These are phyloP conservation scores for Volucella inflata DNA, from an alignment of 2,888 invertebrate species.

Conservation along the genomic window DNA sequence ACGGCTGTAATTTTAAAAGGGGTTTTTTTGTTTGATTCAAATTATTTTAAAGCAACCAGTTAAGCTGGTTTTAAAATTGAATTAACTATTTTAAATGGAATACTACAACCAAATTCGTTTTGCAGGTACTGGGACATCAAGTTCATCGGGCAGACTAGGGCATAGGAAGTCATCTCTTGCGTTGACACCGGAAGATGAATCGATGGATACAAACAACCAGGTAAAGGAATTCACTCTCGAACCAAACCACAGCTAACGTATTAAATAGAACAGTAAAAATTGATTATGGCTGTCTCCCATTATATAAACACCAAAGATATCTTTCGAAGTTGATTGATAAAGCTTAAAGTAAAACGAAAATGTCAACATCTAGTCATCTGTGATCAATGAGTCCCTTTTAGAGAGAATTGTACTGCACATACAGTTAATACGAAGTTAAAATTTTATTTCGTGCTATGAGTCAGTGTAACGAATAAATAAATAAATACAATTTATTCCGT, in stretches of 20 bases:
- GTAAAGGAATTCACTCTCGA: slow-evolving; percentile 83
- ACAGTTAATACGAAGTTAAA: too few species aligned
- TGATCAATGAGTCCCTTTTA: too few species aligned
- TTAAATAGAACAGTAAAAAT: slow-evolving; percentile 15
- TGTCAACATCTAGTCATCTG: too few species aligned
- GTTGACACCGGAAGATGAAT: slow-evolving; percentile 89
- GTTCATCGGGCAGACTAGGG: slow-evolving; percentile 86
- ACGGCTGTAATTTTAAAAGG: too few species aligned
- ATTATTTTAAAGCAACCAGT: too few species aligned
- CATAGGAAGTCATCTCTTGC: slow-evolving; percentile 88
- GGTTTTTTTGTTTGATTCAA: too few species aligned
- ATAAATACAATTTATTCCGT: too few species aligned
- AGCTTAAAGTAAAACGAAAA: too few species aligned
- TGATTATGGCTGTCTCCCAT: not conserved
- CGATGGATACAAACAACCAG: slow-evolving; percentile 87
- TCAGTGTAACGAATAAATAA: too few species aligned
- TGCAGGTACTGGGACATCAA: slow-evolving; percentile 83
- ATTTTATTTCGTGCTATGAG: too few species aligned
- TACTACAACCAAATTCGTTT: slow-evolving; percentile 64
- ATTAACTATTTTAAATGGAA: slow-evolving; percentile 64
- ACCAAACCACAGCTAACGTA: slow-evolving; percentile 21
- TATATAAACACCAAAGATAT: not conserved
- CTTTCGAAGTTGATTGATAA: too few species aligned
- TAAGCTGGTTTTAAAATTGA: slow-evolving; percentile 10
- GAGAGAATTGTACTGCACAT: too few species aligned